phyloP scores from a whole-genome alignment of 1,140 invertebrate species.

The Riptortus pedestris region DNA sequence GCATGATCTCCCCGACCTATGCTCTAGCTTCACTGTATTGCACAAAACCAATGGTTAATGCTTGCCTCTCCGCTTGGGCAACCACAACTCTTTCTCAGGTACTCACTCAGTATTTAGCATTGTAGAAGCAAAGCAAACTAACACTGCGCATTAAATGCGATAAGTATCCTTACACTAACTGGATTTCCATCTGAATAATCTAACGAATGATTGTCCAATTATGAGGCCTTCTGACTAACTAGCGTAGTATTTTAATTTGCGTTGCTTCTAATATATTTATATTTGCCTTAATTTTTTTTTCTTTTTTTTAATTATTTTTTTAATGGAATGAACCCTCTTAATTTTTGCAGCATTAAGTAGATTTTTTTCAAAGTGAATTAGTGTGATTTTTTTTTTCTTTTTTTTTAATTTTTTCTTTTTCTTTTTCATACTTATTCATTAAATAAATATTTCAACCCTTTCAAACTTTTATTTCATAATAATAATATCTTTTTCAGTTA shows the following conservation, averaged over 20 bases:
- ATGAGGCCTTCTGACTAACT: conserved; percentile 23
- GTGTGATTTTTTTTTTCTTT: conserved; percentile 6
- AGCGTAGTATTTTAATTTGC: conserved; percentile 28
- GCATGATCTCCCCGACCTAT: conserved; percentile 23
- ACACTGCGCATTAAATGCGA: conserved; percentile 16
- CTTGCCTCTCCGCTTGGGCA: conserved; percentile 18
- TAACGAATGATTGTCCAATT: conserved; percentile 6
- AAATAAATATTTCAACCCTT: background rate
- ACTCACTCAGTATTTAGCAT: conserved; percentile 25
- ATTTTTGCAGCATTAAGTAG: conserved; percentile 23
- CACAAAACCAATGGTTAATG: conserved; percentile 23
- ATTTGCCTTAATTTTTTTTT: conserved; percentile 3
- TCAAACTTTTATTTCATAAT: background rate
- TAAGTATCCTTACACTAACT: conserved; percentile 2
- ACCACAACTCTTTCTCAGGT: conserved; percentile 21
- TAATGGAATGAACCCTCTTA: conserved; percentile 25
- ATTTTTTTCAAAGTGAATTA: conserved; percentile 4
- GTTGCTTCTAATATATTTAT: conserved; percentile 27
- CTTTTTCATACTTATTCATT: background rate
- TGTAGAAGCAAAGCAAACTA: conserved; percentile 29
- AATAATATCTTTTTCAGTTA: conserved; percentile 66
- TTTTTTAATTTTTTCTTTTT: background rate
- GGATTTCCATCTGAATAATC: background rate
- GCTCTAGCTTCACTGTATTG: conserved; percentile 26
- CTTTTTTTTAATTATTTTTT: conserved; percentile 4